Percentiles rank a stretch among this genome's conserved stretches.
Conservation (phyloP, 2,113 vertebrate species). For the Macquaria ambigua region DNA sequence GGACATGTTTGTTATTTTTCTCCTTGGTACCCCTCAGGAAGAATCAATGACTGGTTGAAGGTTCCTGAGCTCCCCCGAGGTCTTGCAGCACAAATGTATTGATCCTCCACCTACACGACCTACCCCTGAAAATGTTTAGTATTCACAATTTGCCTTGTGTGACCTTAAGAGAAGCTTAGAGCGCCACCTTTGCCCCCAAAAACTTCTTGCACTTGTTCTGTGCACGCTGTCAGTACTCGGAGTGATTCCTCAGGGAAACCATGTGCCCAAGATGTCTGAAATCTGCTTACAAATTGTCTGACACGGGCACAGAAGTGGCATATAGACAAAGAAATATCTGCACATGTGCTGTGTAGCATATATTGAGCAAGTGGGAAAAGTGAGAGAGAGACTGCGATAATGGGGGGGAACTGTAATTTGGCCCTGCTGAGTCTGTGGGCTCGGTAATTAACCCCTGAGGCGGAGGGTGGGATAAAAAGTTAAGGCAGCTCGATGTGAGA, state of each 20-base stretch:
- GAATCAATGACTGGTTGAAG: constrained; percentile 38
- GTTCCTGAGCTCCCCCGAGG: constrained; percentile 33
- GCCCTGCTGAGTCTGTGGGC: constrained; percentile 16
- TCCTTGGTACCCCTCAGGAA: constrained; percentile 1
- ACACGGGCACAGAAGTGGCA: neutral
- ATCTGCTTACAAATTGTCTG: neutral
- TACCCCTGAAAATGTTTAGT: constrained; percentile 8
- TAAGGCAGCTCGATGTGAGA: constrained; percentile 43
- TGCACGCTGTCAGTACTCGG: neutral
- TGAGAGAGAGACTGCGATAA: constrained; percentile 17
- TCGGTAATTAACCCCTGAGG: constrained; percentile 66
- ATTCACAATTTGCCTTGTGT: constrained; percentile 7
- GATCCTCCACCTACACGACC: constrained; percentile 20
- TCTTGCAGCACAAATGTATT: constrained; percentile 41
- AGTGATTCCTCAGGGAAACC: constrained; percentile 4
- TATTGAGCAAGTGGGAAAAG: neutral
- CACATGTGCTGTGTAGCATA: constrained; percentile 22
- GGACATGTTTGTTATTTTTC: constrained; percentile 13
- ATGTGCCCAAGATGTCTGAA: neutral
- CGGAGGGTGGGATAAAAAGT: constrained; percentile 32
- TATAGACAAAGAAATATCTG: constrained; percentile 34
- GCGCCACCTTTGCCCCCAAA: constrained; percentile 9
- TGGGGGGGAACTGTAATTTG: constrained; percentile 19
- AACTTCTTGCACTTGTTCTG: neutral
- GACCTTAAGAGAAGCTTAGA: constrained; percentile 19